Evolutionary conservation across 2,888 invertebrate genomes (phyloP).

Genomic region (Lypha dubia): DNA sequence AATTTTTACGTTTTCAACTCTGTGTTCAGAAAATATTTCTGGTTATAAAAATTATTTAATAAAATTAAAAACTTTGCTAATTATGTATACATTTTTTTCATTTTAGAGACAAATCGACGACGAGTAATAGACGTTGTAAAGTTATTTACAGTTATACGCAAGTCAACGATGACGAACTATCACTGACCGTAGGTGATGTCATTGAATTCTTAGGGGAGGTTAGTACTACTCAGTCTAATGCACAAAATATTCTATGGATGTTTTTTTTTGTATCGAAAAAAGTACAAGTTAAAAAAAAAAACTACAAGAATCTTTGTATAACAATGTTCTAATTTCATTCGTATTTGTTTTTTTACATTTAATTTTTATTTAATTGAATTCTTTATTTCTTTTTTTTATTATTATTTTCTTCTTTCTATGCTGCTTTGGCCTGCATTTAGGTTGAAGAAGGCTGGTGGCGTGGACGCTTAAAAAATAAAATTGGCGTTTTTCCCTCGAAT

Average conservation of each 20-base stretch:
- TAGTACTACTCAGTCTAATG: slow-evolving; percentile 71
- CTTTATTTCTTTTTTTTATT: slow-evolving; percentile 26
- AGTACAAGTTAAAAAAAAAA: slow-evolving; percentile 2
- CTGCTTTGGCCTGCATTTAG: slow-evolving; percentile 75
- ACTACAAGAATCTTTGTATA: slow-evolving; percentile 19
- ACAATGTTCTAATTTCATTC: slow-evolving; percentile 42
- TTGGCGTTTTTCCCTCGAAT: slow-evolving; percentile 98
- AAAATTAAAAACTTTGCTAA: slow-evolving; percentile 4
- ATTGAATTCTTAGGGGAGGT: slow-evolving; percentile 95
- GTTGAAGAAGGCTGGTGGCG: slow-evolving; percentile 97
- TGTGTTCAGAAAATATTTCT: neutral
- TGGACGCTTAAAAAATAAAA: slow-evolving; percentile 90
- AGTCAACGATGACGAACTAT: slow-evolving; percentile 96
- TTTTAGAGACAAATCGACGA: slow-evolving; percentile 82
- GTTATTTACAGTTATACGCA: slow-evolving; percentile 96
- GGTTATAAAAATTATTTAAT: neutral
- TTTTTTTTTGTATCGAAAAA: neutral
- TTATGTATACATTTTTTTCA: slow-evolving; percentile 53
- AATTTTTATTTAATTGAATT: slow-evolving; percentile 20
- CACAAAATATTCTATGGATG: slow-evolving; percentile 10
- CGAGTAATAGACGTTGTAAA: slow-evolving; percentile 88
- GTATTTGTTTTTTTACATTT: slow-evolving; percentile 37
- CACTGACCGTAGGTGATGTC: slow-evolving; percentile 93
- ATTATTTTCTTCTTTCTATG: slow-evolving; percentile 17
- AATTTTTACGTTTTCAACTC: neutral